These are phyloP conservation scores for Acronicta psi DNA, from an alignment of 2,888 invertebrate species.

Conservation along the genomic window DNA sequence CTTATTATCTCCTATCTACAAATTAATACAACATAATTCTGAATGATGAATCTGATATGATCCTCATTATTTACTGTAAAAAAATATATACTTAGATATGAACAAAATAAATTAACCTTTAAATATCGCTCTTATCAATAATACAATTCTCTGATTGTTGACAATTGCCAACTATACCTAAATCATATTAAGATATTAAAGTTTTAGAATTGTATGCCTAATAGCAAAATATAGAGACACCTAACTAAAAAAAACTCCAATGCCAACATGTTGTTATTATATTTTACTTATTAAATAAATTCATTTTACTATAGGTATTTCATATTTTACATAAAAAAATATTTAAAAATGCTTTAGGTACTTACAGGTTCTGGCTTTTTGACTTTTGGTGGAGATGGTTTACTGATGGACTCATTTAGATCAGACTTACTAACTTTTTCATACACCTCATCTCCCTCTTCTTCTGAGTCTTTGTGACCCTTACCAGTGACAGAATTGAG, in stretches of 20 bases:
- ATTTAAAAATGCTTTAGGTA: slow-evolving; percentile 12
- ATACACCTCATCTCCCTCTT: slow-evolving; percentile 64
- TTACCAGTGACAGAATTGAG: slow-evolving; percentile 87
- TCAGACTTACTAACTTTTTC: slow-evolving; percentile 61
- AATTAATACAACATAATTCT: no score
- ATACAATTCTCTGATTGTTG: neutral
- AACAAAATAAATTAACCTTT: slow-evolving; percentile 1
- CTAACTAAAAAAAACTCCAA: no score
- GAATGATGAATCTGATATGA: slow-evolving; percentile 6
- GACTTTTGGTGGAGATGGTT: slow-evolving; percentile 60
- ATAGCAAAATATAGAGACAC: no score
- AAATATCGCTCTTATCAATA: slow-evolving; percentile 1
- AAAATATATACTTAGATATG: neutral
- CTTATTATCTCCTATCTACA: neutral
- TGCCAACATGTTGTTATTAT: no score
- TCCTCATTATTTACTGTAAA: neutral
- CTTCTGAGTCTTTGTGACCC: slow-evolving; percentile 72
- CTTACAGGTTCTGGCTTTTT: slow-evolving; percentile 62
- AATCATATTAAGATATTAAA: no score
- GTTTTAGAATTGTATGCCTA: no score
- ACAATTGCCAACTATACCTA: neutral
- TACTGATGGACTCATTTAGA: slow-evolving; percentile 33
- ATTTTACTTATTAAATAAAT: no score
- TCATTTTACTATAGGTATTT: no score
- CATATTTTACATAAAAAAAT: no score